Percentiles rank a stretch among this genome's conserved stretches.
Evolutionary conservation across 2,797 vertebrate genomes (phyloP).

Genomic region (Graptemys geographica): DNA sequence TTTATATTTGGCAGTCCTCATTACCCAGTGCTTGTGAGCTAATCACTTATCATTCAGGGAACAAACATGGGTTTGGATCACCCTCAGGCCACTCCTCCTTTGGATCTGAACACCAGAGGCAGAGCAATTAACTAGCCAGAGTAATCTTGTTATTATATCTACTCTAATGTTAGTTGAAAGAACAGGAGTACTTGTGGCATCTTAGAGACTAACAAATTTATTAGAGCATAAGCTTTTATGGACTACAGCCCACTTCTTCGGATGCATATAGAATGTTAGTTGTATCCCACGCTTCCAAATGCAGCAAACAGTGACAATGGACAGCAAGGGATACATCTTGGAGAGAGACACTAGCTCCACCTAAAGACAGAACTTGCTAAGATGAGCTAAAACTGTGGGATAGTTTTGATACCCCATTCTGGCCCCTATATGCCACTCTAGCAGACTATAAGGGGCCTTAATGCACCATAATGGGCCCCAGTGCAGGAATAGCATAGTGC

Average conservation of each 20-base stretch:
- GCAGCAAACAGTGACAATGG: neutral
- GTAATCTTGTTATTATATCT: too few relatives aligned
- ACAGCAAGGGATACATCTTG: too few relatives aligned
- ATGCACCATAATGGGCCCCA: neutral
- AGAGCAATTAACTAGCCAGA: conserved; percentile 63
- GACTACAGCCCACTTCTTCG: too few relatives aligned
- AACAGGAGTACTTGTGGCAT: too few relatives aligned
- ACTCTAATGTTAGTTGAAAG: neutral
- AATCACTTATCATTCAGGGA: conserved; percentile 46
- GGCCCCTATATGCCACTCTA: neutral
- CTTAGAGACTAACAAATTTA: too few relatives aligned
- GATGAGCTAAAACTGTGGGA: neutral
- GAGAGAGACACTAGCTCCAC: neutral
- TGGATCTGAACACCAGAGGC: conserved; percentile 47
- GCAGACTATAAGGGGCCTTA: neutral
- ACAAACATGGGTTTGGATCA: conserved; percentile 11
- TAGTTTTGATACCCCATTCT: neutral
- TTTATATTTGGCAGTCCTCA: conserved; percentile 4
- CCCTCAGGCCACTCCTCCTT: conserved; percentile 40
- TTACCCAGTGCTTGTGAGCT: conserved; percentile 15
- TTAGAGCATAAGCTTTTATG: too few relatives aligned
- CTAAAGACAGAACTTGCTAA: accelerated
- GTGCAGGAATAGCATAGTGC: neutral
- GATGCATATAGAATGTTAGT: too few relatives aligned
- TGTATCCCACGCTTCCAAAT: neutral